Conservation (phyloP, 2,888 invertebrate genomes). For the Phanerotoma sp. region DNA sequence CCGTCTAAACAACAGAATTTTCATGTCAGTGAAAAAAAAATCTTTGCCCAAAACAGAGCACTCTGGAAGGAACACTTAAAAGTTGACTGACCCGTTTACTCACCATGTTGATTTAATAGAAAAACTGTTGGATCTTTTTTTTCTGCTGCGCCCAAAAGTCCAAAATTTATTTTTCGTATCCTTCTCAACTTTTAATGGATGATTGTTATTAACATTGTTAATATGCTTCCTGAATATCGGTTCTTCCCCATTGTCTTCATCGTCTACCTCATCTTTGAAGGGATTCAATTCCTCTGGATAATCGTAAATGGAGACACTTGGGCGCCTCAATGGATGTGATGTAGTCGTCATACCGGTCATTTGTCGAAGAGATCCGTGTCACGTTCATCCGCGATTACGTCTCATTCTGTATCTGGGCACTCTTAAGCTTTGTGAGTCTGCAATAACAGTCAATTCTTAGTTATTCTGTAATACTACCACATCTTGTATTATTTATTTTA, state of each 20-base stretch:
- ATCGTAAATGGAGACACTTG: constrained; percentile 64
- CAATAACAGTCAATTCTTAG: too few species aligned
- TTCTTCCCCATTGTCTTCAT: constrained; percentile 52
- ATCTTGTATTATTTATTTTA: too few species aligned
- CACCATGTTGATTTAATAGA: constrained; percentile 50
- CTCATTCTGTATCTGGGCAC: constrained; percentile 18
- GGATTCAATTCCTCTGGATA: constrained; percentile 79
- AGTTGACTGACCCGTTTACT: too few species aligned
- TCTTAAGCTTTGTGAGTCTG: too few species aligned
- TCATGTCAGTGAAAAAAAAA: too few species aligned
- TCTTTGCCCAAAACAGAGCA: too few species aligned
- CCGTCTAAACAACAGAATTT: too few species aligned
- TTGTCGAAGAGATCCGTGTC: constrained; percentile 26
- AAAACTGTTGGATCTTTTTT: constrained; percentile 66
- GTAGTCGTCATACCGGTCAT: constrained; percentile 7
- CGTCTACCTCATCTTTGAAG: constrained; percentile 69
- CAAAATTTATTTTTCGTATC: constrained; percentile 51
- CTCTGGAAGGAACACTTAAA: too few species aligned
- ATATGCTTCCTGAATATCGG: constrained; percentile 35
- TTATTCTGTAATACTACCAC: too few species aligned
- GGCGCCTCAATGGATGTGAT: constrained; percentile 53
- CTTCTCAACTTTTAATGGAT: constrained; percentile 29
- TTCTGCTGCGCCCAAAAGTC: constrained; percentile 57
- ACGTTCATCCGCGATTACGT: constrained; percentile 35
- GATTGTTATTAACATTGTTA: constrained; percentile 17